phyloP scores from a whole-genome alignment of 1,140 invertebrate genomes.

The Apis laboriosa region DNA sequence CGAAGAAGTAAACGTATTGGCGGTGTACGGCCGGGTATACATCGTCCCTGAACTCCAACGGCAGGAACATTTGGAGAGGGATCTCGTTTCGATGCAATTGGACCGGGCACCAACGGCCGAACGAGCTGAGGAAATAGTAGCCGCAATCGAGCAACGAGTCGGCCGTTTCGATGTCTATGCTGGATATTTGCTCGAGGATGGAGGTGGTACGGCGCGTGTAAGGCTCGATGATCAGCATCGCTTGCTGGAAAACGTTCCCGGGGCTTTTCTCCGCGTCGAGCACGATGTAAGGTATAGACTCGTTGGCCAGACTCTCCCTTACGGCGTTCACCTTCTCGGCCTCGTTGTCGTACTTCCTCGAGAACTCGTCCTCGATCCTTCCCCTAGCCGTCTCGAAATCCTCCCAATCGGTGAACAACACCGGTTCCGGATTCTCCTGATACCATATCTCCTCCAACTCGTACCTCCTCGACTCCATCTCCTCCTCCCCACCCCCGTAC shows the following conservation, averaged over 20 bases:
- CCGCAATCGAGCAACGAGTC: conserved; percentile 81
- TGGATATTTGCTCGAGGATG: conserved; percentile 81
- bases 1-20: conserved; percentile 83
- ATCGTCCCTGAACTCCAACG: conserved; percentile 73
- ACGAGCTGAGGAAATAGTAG: conserved; percentile 83
- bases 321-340: conserved; percentile 70
- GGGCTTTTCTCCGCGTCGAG: conserved; percentile 74
- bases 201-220: conserved; percentile 78
- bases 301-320: conserved; percentile 73
- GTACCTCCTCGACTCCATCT: neutral
- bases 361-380: conserved; percentile 77
- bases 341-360: conserved; percentile 76
- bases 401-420: conserved; percentile 78
- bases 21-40: conserved; percentile 82
- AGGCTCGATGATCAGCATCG: conserved; percentile 70
- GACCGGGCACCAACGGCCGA: conserved; percentile 83
- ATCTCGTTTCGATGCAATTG: conserved; percentile 79
- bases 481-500: conserved; percentile 32
- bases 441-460: conserved; percentile 47
- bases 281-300: conserved; percentile 78
- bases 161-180: conserved; percentile 80
- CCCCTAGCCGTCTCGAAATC: conserved; percentile 76
- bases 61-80: conserved; percentile 79
- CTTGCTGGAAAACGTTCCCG: conserved; percentile 72
- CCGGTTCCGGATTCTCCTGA: conserved; percentile 73